Evolutionary conservation across 2,113 vertebrate species (phyloP).

Genomic region (Crocuta crocuta): DNA sequence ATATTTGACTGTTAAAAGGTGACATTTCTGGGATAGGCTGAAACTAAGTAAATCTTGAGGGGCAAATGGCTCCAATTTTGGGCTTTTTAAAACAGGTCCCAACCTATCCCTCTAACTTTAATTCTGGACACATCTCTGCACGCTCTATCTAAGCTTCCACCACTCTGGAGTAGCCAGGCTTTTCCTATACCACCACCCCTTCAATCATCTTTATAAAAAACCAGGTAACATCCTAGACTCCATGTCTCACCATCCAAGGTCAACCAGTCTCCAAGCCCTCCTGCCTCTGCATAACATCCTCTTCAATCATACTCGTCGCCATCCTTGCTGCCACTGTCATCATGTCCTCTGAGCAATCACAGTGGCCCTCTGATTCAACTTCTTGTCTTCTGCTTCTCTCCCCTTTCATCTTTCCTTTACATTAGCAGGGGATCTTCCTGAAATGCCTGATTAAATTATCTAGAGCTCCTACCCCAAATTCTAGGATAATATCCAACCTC

Average conservation of each 20-base stretch:
- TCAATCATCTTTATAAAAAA: neutral
- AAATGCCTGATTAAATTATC: neutral
- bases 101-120: neutral
- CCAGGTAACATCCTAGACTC: neutral
- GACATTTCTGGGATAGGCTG: neutral
- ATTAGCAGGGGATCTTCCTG: neutral
- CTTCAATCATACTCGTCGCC: neutral
- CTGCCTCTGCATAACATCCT: neutral
- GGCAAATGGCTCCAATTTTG: neutral
- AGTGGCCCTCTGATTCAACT: neutral
- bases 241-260: neutral
- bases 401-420: neutral
- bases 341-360: neutral
- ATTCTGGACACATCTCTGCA: neutral
- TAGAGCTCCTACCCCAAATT: neutral
- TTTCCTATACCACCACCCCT: neutral
- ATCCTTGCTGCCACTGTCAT: too few species aligned
- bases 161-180: neutral
- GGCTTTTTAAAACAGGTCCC: neutral
- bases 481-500: neutral
- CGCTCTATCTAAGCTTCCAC: neutral
- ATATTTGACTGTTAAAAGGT: neutral
- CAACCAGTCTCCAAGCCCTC: neutral
- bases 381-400: neutral
- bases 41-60: neutral